phyloP scores from a whole-genome alignment of 2,797 vertebrate genomes.

The Bovichtus diacanthus region DNA sequence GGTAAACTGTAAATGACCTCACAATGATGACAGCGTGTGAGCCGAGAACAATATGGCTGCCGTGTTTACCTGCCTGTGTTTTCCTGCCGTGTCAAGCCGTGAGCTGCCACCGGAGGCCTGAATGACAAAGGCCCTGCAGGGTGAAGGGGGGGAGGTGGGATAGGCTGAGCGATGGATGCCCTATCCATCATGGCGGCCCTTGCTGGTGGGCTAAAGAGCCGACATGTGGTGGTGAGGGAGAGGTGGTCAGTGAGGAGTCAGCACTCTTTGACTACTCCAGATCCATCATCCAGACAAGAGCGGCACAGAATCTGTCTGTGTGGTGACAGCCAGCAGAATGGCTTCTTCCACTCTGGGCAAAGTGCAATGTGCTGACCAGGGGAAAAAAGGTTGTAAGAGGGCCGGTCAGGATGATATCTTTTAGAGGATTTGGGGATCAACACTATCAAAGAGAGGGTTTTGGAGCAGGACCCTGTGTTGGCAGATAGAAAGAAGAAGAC shows the following conservation, averaged over 20 bases:
- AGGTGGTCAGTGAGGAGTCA: constrained; percentile 84
- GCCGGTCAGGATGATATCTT: constrained; percentile 42
- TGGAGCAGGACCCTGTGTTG: constrained; percentile 11
- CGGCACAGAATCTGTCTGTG: constrained; percentile 75
- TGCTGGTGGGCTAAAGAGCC: constrained; percentile 74
- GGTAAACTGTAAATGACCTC: constrained; percentile 85
- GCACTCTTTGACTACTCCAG: constrained; percentile 81
- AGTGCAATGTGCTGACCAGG: constrained; percentile 79
- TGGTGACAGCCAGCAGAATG: constrained; percentile 76
- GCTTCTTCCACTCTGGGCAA: constrained; percentile 71
- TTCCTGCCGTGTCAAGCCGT: constrained; percentile 68
- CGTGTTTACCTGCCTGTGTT: constrained; percentile 73
- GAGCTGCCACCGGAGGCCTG: constrained; percentile 72
- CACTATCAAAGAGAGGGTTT: constrained; percentile 31
- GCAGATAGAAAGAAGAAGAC: constrained; percentile 24
- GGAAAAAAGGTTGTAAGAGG: constrained; percentile 55
- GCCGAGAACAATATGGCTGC: constrained; percentile 79
- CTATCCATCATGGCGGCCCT: constrained; percentile 83
- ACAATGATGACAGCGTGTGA: constrained; percentile 69
- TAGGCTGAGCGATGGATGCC: constrained; percentile 76
- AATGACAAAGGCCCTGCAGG: constrained; percentile 80
- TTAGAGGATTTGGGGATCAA: constrained; percentile 59
- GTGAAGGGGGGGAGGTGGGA: constrained; percentile 29
- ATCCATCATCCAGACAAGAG: constrained; percentile 86
- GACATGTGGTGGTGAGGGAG: constrained; percentile 79